These are phyloP conservation scores for Caenorhabditis wallacei DNA, from an alignment of 2,888 invertebrate species.

Conservation along the genomic window DNA sequence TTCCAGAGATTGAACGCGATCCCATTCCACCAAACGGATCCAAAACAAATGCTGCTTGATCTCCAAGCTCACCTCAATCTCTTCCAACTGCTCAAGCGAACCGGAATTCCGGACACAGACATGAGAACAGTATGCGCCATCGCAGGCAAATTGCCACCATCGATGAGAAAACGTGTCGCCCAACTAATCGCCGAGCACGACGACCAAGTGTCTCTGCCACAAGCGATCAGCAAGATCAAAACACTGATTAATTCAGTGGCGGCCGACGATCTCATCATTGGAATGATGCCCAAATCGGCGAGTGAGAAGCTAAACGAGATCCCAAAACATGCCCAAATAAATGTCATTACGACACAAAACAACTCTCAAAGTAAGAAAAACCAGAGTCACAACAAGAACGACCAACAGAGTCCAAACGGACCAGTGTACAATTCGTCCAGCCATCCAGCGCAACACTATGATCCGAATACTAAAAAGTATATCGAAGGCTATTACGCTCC, in stretches of 20 bases:
- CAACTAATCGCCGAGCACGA: background rate
- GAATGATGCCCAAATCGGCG: too few species aligned
- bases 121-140: background rate
- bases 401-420: background rate
- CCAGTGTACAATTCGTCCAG: background rate
- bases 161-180: too few species aligned
- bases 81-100: background rate
- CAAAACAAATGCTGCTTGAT: background rate
- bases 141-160: background rate
- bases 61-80: background rate
- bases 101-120: background rate
- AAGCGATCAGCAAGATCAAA: background rate
- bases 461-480: background rate
- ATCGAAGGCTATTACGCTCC: background rate
- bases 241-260: too few species aligned
- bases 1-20: background rate
- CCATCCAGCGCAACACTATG: background rate
- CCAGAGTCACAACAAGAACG: background rate
- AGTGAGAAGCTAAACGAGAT: too few species aligned
- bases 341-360: too few species aligned
- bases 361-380: too few species aligned
- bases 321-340: too few species aligned
- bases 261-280: too few species aligned
- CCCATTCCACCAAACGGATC: background rate
- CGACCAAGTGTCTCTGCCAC: background rate